Evolutionary conservation across 2,113 vertebrate genomes (phyloP).

Genomic region (Oncorhynchus nerka): DNA sequence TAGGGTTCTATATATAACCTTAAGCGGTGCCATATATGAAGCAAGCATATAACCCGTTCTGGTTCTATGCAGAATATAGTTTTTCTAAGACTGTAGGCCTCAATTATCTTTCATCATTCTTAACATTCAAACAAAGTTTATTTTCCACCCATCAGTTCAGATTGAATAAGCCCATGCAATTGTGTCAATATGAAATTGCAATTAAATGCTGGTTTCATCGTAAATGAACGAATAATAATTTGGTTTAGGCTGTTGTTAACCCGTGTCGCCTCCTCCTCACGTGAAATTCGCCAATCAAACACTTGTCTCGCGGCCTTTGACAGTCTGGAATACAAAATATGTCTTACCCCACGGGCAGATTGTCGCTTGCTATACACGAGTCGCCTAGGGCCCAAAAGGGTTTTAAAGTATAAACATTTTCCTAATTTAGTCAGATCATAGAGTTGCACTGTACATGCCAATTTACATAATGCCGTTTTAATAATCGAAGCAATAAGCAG

Average conservation of each 20-base stretch:
- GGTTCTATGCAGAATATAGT: too few species aligned
- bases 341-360: conserved; percentile 55
- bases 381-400: conserved; percentile 43
- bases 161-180: background rate
- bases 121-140: background rate
- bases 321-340: conserved; percentile 41
- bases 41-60: too few species aligned
- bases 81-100: too few species aligned
- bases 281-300: conserved; percentile 30
- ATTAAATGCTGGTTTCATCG: background rate
- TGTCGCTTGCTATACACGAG: conserved; percentile 16
- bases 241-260: background rate
- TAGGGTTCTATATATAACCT: too few species aligned
- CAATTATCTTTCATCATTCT: too few species aligned
- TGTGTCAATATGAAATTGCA: background rate
- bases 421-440: conserved; percentile 68
- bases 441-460: conserved; percentile 68
- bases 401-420: conserved; percentile 60
- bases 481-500: conserved; percentile 63
- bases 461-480: conserved; percentile 77
- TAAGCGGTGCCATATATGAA: too few species aligned
- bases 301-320: conserved; percentile 40
- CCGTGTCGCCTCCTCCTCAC: conserved; percentile 9
- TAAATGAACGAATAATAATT: background rate
- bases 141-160: background rate